Evolutionary conservation across 1,140 invertebrate species (phyloP).

Genomic region (Lerema accius): DNA sequence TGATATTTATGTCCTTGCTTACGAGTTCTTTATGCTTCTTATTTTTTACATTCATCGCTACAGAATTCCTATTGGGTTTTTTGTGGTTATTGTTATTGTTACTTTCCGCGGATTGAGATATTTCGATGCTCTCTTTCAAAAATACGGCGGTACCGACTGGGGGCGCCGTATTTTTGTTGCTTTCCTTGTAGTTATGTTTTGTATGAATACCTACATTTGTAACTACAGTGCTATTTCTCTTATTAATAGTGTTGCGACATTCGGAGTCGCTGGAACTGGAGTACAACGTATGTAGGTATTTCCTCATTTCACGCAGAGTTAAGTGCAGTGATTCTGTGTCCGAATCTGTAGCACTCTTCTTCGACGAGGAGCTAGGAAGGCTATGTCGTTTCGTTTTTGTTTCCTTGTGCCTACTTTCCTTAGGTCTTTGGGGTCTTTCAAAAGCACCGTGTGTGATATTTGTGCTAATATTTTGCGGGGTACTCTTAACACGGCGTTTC

Average conservation of each 20-base stretch:
- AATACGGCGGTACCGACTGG: slow-evolving; percentile 48
- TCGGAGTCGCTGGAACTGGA: slow-evolving; percentile 86
- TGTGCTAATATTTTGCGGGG: slow-evolving; percentile 61
- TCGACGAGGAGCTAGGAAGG: slow-evolving; percentile 82
- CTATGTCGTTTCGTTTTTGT: slow-evolving; percentile 75
- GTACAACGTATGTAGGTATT: slow-evolving; percentile 91
- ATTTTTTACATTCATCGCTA: slow-evolving; percentile 84
- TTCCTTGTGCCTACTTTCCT: slow-evolving; percentile 66
- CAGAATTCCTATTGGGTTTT: slow-evolving; percentile 85
- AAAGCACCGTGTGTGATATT: slow-evolving; percentile 53
- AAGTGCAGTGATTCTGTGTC: slow-evolving; percentile 90
- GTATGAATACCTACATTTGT: slow-evolving; percentile 68
- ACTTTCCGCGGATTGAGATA: slow-evolving; percentile 56
- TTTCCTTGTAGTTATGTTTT: slow-evolving; percentile 53
- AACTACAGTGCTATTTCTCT: slow-evolving; percentile 75
- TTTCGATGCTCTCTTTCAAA: slow-evolving; percentile 65
- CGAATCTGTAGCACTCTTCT: slow-evolving; percentile 77
- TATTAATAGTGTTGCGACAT: slow-evolving; percentile 64
- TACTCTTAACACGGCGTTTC: slow-evolving; percentile 85
- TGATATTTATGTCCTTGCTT: slow-evolving; percentile 54
- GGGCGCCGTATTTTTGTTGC: slow-evolving; percentile 24
- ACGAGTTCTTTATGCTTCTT: slow-evolving; percentile 86
- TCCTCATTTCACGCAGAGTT: slow-evolving; percentile 92
- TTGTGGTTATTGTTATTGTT: slow-evolving; percentile 82
- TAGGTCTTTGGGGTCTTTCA: slow-evolving; percentile 78